These are phyloP conservation scores for Osmerus mordax DNA, from an alignment of 2,113 vertebrate genomes.

Conservation along the genomic window DNA sequence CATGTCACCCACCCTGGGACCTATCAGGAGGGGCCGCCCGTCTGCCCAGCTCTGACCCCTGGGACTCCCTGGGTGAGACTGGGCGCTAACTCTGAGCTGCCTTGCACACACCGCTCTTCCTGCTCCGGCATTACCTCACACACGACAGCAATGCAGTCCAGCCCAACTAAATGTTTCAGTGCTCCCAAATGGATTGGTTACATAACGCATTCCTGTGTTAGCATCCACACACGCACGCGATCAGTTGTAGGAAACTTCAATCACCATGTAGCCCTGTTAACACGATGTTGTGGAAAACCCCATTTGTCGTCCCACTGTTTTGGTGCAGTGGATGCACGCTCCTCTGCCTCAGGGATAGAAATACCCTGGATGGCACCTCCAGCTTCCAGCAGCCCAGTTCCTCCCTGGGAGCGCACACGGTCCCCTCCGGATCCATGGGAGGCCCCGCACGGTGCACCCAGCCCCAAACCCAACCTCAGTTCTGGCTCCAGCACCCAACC, in stretches of 20 bases:
- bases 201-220: neutral
- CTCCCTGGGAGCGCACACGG: constrained; percentile 67
- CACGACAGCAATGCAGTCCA: neutral
- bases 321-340: constrained; percentile 43
- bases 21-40: constrained; percentile 27
- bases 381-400: constrained; percentile 54
- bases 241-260: neutral
- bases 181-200: neutral
- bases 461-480: constrained; percentile 40
- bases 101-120: neutral
- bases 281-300: neutral
- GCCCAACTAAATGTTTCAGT: neutral
- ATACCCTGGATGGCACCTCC: constrained; percentile 64
- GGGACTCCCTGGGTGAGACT: constrained; percentile 70
- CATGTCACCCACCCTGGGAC: constrained; percentile 53
- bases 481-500: neutral
- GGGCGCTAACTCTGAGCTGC: neutral
- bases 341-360: constrained; percentile 33
- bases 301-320: neutral
- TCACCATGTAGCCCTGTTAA: neutral
- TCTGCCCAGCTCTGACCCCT: constrained; percentile 51
- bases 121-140: neutral
- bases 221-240: neutral
- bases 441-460: constrained; percentile 61
- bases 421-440: constrained; percentile 80